Base-by-base conservation (phyloP, 2,797 vertebrate genomes). In the Heliangelus exortis region DNA sequence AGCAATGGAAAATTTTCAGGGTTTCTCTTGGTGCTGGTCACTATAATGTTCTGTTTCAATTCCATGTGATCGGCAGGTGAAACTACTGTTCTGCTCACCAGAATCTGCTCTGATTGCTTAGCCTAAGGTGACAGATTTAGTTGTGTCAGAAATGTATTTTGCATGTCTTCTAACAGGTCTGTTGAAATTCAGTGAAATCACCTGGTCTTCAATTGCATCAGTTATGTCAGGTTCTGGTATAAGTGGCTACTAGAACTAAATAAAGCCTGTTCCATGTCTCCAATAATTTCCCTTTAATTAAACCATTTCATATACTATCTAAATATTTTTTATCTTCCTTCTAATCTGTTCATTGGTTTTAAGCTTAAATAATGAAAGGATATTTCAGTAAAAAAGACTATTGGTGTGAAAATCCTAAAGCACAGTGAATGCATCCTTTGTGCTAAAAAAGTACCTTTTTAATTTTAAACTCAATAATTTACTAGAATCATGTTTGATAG, bases 41-140 rank as follows among this genome's bases (percentile, higher is more conserved):
- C 7, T 11, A 8, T 12, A 15, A 7, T 1, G 0, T 11, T 31
- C 26, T 26, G 43, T 22, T 63, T 39, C 1, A 0, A 13, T 22
- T 51, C 45, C 7, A 2, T 50, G 6, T 8, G 28, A 17, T 33
- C 0, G 1, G 3, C 10, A 12, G 1, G 7, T 50, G 28, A 28
- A 41, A 17, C 28, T 76, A 5, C 45, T 75, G 22, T 75, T 54
- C 20, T 0, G 0, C 16, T 28, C 23, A 9, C 9, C 1, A 9
- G 8, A 41, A 11, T 62, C 33, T 6, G 4, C 36, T 77, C 69
- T 2, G 3, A 3, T 48, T 39, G 22, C 18, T 57, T 31, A 36
- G 19, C 6, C 4, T 28, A n/a, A 72, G 6, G 1, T 43, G n/a
- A 12, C 14, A 59, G 22, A 29, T n/a, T 23, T 34, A 55, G 15